Evolutionary conservation across 2,113 vertebrate species (phyloP).

Genomic region (Zapus hudsonius): DNA sequence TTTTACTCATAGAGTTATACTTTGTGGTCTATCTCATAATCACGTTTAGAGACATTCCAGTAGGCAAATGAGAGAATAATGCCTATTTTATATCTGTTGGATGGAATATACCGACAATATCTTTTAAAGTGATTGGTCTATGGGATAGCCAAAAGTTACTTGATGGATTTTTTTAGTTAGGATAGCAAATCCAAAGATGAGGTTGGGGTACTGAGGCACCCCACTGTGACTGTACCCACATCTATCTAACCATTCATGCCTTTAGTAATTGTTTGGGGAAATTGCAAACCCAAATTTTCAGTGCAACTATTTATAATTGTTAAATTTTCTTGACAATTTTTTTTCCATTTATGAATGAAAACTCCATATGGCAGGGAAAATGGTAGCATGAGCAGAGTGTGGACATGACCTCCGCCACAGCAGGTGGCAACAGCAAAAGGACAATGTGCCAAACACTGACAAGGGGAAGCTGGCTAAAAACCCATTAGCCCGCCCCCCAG

Average conservation of each 20-base stretch:
- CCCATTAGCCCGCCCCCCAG: too few species aligned
- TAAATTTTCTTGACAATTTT: background rate
- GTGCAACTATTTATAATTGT: background rate
- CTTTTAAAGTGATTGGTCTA: background rate
- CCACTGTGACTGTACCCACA: background rate
- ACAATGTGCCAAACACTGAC: too few species aligned
- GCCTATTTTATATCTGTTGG: background rate
- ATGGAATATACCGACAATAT: background rate
- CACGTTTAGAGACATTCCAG: background rate
- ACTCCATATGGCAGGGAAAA: too few species aligned
- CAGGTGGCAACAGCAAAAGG: too few species aligned
- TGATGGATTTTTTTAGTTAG: background rate
- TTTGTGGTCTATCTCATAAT: background rate
- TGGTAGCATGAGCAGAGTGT: too few species aligned
- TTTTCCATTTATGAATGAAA: too few species aligned
- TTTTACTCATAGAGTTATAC: background rate
- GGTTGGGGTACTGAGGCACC: background rate
- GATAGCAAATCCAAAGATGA: background rate
- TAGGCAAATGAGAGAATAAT: background rate
- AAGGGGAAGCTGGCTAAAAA: too few species aligned
- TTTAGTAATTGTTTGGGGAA: background rate
- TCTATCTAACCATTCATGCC: background rate
- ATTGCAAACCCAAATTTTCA: background rate
- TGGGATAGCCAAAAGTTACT: background rate
- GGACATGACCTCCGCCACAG: too few species aligned